Evolutionary conservation across 2,113 vertebrate species (phyloP), one percentile per base, ranked within the genome.

Genomic region (Bettongia penicillata): DNA sequence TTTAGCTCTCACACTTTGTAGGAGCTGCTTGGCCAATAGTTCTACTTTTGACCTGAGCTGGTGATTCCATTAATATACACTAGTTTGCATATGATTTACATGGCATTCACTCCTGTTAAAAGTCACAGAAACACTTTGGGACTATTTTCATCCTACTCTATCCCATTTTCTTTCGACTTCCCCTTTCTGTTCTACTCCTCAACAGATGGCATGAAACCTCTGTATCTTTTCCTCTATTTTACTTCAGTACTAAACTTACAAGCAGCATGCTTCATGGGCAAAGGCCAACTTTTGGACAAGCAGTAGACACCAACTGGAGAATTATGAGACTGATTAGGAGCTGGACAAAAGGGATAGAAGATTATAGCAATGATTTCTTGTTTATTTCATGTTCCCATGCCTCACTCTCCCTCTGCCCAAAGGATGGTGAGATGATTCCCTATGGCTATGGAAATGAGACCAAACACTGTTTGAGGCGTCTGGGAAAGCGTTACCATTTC

Each of bases 401-500:
- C 2, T 28, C 31, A 47, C 2, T 89, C 51, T 57, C 5, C 43
- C n/a, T 53, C 52, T 91, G 8, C 49, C 23, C 89, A 47, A 96
- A 99, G 99, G 99, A 99, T 3, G 98, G 98, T 0, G 93, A 97
- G 91, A 98, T 99, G 99, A 96, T 99, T 89, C 95, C 97, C 0
- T 99, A 96, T 0, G 97, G 98, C 94, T 97, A 95, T 0, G 98
- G 98, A 5, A 95, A 97, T 0, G 98, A 97, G 0, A 97, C 97
- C 96, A 99, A 98, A 96, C 96, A 99, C 95, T 97, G 92, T 93
- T 95, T 98, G 37, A 97, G 97, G 89, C 94, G 24, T 0, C 93
- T 98, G 48, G 99, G 98, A 8, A 99, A 97, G 0, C 99, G 97
- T 52, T 99, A 99, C n/a, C 0, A 98, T 8, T 99, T 99, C 97